These are phyloP conservation scores for Struthidea cinerea DNA, from an alignment of 2,113 vertebrate genomes.

Conservation along the genomic window DNA sequence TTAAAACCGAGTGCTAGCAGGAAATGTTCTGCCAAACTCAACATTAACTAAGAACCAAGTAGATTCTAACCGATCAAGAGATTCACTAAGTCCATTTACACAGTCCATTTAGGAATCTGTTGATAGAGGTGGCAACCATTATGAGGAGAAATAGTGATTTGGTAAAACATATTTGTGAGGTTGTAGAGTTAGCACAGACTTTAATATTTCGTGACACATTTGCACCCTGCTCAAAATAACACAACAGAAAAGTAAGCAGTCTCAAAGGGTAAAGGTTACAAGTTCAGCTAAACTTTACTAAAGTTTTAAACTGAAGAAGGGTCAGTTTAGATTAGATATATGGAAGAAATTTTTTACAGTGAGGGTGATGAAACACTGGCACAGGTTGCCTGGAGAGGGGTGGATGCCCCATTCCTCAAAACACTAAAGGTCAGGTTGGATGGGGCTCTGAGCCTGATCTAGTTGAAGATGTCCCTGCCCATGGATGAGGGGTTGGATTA, in stretches of 20 bases:
- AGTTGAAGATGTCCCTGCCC: background rate
- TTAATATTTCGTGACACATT: background rate
- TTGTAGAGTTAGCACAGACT: background rate
- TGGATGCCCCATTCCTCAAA: background rate
- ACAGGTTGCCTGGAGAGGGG: background rate
- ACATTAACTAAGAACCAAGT: background rate
- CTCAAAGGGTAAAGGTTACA: background rate
- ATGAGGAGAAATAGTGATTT: background rate
- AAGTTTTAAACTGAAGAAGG: background rate
- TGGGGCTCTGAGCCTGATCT: background rate
- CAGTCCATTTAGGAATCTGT: background rate
- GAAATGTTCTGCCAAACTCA: background rate
- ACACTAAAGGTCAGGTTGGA: background rate
- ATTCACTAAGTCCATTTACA: background rate
- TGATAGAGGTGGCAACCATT: background rate
- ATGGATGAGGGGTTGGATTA: background rate
- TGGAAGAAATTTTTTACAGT: background rate
- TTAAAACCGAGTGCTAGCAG: background rate
- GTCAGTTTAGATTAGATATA: background rate
- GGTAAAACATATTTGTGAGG: background rate
- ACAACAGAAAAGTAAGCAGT: background rate
- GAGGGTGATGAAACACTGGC: background rate
- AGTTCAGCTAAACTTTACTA: background rate
- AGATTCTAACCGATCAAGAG: background rate
- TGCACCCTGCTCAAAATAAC: background rate